Evolutionary conservation across 2,888 invertebrate species (phyloP), one percentile per base, ranked within the genome.

Genomic region (Linnaemya vulpina): DNA sequence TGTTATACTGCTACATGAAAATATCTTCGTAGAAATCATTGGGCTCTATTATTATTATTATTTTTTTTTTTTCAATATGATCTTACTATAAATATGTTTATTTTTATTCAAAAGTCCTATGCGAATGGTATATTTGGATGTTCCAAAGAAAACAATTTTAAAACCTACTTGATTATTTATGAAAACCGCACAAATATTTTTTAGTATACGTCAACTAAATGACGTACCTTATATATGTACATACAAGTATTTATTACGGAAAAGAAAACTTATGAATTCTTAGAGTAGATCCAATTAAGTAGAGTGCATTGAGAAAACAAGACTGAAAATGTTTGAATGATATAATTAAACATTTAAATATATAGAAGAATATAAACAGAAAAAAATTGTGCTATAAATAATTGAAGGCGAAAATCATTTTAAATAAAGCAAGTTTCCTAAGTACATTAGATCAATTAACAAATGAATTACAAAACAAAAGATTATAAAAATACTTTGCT

Each of bases 201-300:
- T 1, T n/a, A 65, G 20, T n/a, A 22, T 25, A 7, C 10, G 20
- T 40, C 53, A 20, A 75, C 63, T 58, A 46, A 43, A 76, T 76
- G 75, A 76, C 67, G 67, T 46, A 67, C 3, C 30, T 30, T 30
- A 30, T 30, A 5, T 5, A 30, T 30, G 30, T 5, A 30, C 30
- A 30, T 30, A 30, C 5, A 30, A 30, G 30, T 30, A 30, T 30
- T 30, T 30, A 30, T 30, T 30, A 30, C 30, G 30, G 17, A 55
- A 75, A 13, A 55, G 11, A 58, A 53, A 13, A 17, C 53, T 20
- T 67, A 67, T 76, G 67, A 76, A 67, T 76, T 76, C 75, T 55
- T 67, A 65, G 17, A 67, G 65, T 55, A 76, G 67, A 65, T 65
- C 63, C 67, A 55, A 35, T 60, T 25, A 58, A 46, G 30, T 60